Base-by-base conservation (phyloP, 2,113 vertebrate species). In the Microcebus murinus region DNA sequence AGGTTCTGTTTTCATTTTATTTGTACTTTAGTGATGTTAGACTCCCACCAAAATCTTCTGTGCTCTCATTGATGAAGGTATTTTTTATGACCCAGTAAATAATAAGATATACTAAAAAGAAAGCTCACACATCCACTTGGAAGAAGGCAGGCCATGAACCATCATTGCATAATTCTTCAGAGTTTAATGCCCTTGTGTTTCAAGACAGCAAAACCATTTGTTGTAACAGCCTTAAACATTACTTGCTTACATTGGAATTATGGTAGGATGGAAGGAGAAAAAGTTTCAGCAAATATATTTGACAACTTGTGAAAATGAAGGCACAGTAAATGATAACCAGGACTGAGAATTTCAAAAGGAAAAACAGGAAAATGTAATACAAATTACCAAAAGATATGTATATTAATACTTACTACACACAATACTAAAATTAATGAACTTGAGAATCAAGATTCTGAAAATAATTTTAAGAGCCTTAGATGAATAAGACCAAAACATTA, bases 401-500 rank as follows among this genome's bases (percentile, higher is more conserved):
- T 42, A 82, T 10, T 45, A 70, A 29, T n/a, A 81, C 8, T 71
- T 88, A 63, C 18, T 93, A 52, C 0, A 48, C 0, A 52, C 25
- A 23, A 1, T 11, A 52, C 67, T 59, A 74, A 96, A 91, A 94
- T 85, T 52, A 84, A 71, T 79, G 10, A 86, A 88, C 12, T 84
- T 65, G 57, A 93, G 45, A 91, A 84, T 42, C 8, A 57, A 67
- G 18, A 77, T 91, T 96, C 71, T 93, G 91, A 95, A 96, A 87
- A 73, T 87, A 96, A 89, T 95, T 63, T 63, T 80, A 81, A 87
- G 15, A 45, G 9, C 10, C 23, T 97, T 95, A 90, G 91, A 61
- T 81, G 42, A 94, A 48, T 4, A 95, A 80, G 23, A 76, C 65
- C 31, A 87, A 90, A 65, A 45, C 4, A 68, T 71, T 94, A 94